Base-by-base conservation (phyloP, 2,113 vertebrate genomes). In the Erinaceus europaeus region DNA sequence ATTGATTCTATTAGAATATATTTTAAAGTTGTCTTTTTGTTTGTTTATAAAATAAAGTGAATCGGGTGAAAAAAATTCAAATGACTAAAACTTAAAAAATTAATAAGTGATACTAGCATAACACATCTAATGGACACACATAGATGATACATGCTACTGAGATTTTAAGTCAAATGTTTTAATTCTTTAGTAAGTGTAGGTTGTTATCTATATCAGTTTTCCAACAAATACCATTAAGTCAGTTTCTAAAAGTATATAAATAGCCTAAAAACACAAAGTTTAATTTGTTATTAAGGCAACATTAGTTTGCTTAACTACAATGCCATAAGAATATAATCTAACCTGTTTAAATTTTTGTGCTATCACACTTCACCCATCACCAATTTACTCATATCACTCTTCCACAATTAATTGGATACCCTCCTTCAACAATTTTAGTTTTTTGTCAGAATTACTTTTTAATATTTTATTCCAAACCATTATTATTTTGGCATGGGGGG, bases 11-110 rank as follows among this genome's bases (percentile, higher is more conserved):
- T 68, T 68, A 75, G 2, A 27, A 32, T 72, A 55, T 9, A 34
- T 81, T 67, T 92, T 23, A 80, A 80, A 42, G 55, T 44, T 25
- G 44, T 80, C n/a, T 46, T 74, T 61, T 86, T 67, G 17, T 67
- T 86, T 40, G 61, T 25, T n/a, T 68, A 82, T 42, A 38, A 67
- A 61, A 40, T 1, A 55, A 76, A 92, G 3, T 15, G 48, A 82
- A 25, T 40, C 3, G 65, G 8, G 7, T 65, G 27, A 80, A 21
- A 52, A 23, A 71, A 83, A 79, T 8, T 4, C 11, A 65, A 76
- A 29, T 65, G 5, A 59, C 4, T 42, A 38, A 3, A 46, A 69
- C 5, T 67, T 77, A 61, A 61, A 71, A 21, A 74, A 52, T 17
- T 34, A 64, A 36, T 12, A 61, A 72, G 27, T 50, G 8, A 50